Conservation (phyloP, 2,888 invertebrate genomes). For the Pedicia rivosa region DNA sequence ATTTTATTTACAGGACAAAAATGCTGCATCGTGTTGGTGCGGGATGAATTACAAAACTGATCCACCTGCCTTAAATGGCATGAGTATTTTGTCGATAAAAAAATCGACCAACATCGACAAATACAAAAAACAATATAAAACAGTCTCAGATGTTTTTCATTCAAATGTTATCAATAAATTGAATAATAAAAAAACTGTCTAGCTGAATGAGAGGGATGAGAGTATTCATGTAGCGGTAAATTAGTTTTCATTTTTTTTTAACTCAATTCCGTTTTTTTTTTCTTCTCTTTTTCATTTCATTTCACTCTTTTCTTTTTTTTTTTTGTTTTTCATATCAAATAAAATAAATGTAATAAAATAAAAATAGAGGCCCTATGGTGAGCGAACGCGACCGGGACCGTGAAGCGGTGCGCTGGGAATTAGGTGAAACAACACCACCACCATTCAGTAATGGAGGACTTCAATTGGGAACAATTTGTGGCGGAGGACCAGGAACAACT, state of each 20-base stretch:
- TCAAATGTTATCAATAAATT: no score
- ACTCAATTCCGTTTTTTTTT: background rate
- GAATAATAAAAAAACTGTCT: background rate
- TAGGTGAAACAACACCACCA: constrained; percentile 35
- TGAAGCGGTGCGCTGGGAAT: constrained; percentile 35
- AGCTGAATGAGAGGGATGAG: constrained; percentile 27
- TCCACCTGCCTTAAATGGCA: constrained; percentile 3
- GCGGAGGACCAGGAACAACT: constrained; percentile 26
- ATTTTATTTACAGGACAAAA: constrained; percentile 1
- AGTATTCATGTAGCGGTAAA: constrained; percentile 32
- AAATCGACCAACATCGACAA: no score
- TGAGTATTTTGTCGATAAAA: background rate
- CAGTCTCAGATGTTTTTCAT: no score
- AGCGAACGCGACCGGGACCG: constrained; percentile 35
- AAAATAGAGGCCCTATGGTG: constrained; percentile 35
- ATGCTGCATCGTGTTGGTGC: constrained; percentile 6
- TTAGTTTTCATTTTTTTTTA: background rate
- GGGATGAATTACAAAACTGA: constrained; percentile 4
- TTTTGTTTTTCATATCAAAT: no score
- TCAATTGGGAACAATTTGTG: constrained; percentile 29
- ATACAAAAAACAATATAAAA: no score
- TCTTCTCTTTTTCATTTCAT: no score
- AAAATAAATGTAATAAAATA: no score
- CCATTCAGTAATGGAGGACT: constrained; percentile 33
- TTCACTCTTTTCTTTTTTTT: no score